Base-by-base conservation (phyloP, 2,888 invertebrate genomes). In the Gasteruption jaculator region DNA sequence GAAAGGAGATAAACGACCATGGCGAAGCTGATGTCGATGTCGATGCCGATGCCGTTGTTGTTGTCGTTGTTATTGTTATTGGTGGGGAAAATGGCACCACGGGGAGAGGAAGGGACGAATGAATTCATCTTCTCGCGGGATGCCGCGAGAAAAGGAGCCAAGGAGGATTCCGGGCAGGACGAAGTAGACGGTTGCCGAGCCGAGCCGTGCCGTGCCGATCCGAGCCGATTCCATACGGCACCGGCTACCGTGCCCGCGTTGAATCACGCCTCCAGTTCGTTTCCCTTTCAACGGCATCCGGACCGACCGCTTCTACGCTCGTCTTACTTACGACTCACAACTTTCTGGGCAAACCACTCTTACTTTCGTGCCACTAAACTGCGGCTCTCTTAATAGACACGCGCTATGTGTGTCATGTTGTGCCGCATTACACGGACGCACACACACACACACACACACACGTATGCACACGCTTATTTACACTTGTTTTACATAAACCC, bases 231-330 rank as follows among this genome's bases (percentile, higher is more conserved):
- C n/a, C n/a, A n/a, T n/a, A n/a, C n/a, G n/a, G n/a, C n/a, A n/a
- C n/a, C n/a, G n/a, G n/a, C n/a, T n/a, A n/a, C n/a, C n/a, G n/a
- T n/a, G n/a, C n/a, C n/a, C n/a, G n/a, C n/a, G n/a, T n/a, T n/a
- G n/a, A n/a, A n/a, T n/a, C n/a, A n/a, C n/a, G n/a, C 30, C 29
- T 36, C 33, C 38, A 36, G 41, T 38, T 38, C 49, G 49, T 60
- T 60, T 67, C 63, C 60, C 66, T 67, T 67, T 67, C 67, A 58
- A 63, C 56, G 64, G 64, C 57, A 66, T 65, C 61, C 58, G 58
- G 61, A 58, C 60, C 44, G 50, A 53, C 54, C 54, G 52, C 56
- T n/a, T n/a, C 55, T 61, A 54, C 52, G 43, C 35, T 45, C 12
- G 8, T 29, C 32, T 41, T 47, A 52, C 50, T 52, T 57, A n/a